A percentile compares a stretch with the other conserved stretches of the same genome.
Evolutionary conservation across 2,888 invertebrate genomes (phyloP).

Genomic region (Parthenolecanium corni): DNA sequence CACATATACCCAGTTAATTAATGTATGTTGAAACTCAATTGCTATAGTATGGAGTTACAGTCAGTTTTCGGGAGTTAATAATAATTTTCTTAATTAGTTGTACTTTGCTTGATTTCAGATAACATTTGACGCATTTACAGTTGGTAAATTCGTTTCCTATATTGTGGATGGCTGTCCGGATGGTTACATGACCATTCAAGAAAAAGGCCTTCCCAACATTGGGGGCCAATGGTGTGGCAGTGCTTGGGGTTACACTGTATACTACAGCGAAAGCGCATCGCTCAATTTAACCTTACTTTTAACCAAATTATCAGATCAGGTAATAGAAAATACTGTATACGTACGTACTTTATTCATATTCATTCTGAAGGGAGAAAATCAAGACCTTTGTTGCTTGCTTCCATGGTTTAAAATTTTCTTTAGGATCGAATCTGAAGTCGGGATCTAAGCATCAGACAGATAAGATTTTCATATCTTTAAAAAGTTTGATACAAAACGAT

Average conservation of each 20-base stretch:
- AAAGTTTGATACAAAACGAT: too few species aligned
- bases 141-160: constrained; percentile 67
- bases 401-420: too few species aligned
- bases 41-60: too few species aligned
- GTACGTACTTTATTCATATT: neutral
- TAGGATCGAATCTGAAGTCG: too few species aligned
- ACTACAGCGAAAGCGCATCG: constrained; percentile 69
- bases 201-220: constrained; percentile 56
- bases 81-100: too few species aligned
- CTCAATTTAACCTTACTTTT: constrained; percentile 63
- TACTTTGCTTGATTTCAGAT: constrained; percentile 51
- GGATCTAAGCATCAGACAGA: too few species aligned
- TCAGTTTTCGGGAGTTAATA: too few species aligned
- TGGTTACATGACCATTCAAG: constrained; percentile 67
- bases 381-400: too few species aligned
- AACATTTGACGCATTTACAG: constrained; percentile 71
- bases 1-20: too few species aligned
- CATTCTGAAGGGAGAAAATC: too few species aligned
- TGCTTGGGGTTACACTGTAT: constrained; percentile 73
- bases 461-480: too few species aligned
- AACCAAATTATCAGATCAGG: constrained; percentile 61
- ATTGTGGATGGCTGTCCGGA: constrained; percentile 67
- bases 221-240: constrained; percentile 75
- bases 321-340: constrained; percentile 37
- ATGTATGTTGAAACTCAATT: too few species aligned